Evolutionary conservation across 2,888 invertebrate species (phyloP), one percentile per base, ranked within the genome.

Genomic region (Itoplectis maculator): DNA sequence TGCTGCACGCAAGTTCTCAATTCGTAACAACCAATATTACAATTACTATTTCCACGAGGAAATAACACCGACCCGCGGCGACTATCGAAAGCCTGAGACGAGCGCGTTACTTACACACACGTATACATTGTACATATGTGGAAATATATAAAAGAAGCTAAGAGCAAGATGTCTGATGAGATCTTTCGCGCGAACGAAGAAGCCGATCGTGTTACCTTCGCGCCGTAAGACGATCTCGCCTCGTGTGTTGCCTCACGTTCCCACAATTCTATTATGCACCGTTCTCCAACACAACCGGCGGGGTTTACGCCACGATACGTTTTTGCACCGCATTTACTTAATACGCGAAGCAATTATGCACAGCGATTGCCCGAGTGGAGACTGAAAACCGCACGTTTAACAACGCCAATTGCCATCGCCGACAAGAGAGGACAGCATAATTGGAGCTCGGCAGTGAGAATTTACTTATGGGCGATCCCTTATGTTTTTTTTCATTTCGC

Each of bases 181-280:
- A 61, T 61, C 66, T 66, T 23, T 13, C 49, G 77, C 61, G 69
- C 65, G 68, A 78, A 20, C 69, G 69, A 73, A 78, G 70, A 82
- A 72, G 18, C 73, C 69, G 81, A 78, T 82, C 82, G 18, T 72
- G 75, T 82, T 79, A 79, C 82, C 13, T 65, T 75, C 65, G 29
- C 56, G 18, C 51, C 56, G 82, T 75, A 75, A 79, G 65, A 79
- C 70, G 70, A 72, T 75, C 74, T 70, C 75, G 74, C 70, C 65
- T 49, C 63, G 66, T 61, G 69, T 61, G 37, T 42, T 77, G 35
- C 70, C 66, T 70, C 68, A 37, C 76, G 79, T 89, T 89, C 88
- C 88, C 89, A 89, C 88, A 87, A 87, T 86, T 88, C 85, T 88
- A 86, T 88, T 88, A 86, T 85, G 73, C 59, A 20, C 83, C 59